Evolutionary conservation across 1,140 invertebrate species (phyloP), one percentile per base, ranked within the genome.

Genomic region (Drosophila cardini): DNA sequence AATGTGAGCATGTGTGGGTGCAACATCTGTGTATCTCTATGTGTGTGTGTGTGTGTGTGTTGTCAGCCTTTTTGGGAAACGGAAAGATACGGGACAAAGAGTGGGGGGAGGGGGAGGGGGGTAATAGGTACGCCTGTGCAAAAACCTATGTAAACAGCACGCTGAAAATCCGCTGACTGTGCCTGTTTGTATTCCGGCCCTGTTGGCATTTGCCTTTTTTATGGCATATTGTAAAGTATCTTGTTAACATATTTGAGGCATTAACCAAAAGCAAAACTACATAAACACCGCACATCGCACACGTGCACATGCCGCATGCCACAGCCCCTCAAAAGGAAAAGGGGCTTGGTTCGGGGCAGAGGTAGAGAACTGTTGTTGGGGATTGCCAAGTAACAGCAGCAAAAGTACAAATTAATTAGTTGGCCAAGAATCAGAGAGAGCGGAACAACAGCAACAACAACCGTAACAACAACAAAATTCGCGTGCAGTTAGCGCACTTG

Each of bases 211-310:
- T 78, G 61, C 69, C 70, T 74, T 67, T 77, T 85, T 85, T 78
- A 85, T 86, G 78, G 71, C 75, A 78, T 75, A 85, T 85, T 85
- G 82, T 85, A 81, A 85, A 85, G 67, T 67, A 75, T 80, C 81
- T 78, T 85, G 82, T 85, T 85, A 85, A 85, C 82, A 85, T 85
- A 81, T 81, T 85, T 78, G 74, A 56, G 60, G 79, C 78, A 85
- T 85, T 85, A 84, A 80, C 61, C 68, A 43, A 65, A 64, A 26
- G 21, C 3, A 74, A 71, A 84, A 84, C 80, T 84, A 84, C 69
- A 78, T 18, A 62, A 50, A 60, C 60, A 72, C 36, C 69, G 42
- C 67, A 21, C 42, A 58, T 30, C 18, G 38, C 32, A 64, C 60
- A 69, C 57, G 71, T 69, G 56, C 62, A 38, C 26, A 34, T 9